Conservation (phyloP, 2,797 vertebrate species). For the Phalloptychus januarius region DNA sequence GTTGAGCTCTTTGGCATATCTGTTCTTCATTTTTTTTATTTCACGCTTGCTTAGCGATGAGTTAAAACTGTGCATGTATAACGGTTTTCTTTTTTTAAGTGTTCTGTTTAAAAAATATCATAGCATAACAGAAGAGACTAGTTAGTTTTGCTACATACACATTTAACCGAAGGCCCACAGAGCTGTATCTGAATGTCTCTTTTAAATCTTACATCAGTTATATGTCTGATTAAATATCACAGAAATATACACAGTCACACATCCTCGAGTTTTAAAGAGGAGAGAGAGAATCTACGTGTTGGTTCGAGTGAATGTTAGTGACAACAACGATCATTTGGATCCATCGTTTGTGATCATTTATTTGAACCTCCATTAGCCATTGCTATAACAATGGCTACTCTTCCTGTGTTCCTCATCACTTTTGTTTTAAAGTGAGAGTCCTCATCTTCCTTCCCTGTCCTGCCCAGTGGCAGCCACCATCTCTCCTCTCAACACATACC, state of each 20-base stretch:
- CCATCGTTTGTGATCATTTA: constrained; percentile 54
- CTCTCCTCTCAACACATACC: constrained; percentile 68
- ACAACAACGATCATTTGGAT: constrained; percentile 63
- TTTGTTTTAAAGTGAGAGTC: constrained; percentile 68
- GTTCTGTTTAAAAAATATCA: neutral
- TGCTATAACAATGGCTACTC: no score
- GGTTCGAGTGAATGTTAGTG: constrained; percentile 15
- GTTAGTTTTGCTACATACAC: neutral
- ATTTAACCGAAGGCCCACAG: constrained; percentile 2
- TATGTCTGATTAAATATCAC: constrained; percentile 54
- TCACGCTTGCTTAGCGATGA: neutral
- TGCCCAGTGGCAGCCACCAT: constrained; percentile 55
- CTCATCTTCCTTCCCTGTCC: constrained; percentile 62
- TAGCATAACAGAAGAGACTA: neutral
- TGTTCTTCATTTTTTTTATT: neutral
- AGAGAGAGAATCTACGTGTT: constrained; percentile 41
- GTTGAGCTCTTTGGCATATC: neutral
- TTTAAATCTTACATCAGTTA: constrained; percentile 45
- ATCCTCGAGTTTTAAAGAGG: constrained; percentile 20
- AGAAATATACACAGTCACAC: constrained; percentile 35
- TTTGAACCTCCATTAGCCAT: no score
- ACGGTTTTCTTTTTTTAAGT: neutral
- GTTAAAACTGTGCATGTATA: neutral
- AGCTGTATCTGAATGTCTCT: constrained; percentile 12
- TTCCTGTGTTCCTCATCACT: no score